These are phyloP conservation scores for Tympanoctomys barrerae DNA, from an alignment of 2,797 vertebrate genomes.

Conservation along the genomic window DNA sequence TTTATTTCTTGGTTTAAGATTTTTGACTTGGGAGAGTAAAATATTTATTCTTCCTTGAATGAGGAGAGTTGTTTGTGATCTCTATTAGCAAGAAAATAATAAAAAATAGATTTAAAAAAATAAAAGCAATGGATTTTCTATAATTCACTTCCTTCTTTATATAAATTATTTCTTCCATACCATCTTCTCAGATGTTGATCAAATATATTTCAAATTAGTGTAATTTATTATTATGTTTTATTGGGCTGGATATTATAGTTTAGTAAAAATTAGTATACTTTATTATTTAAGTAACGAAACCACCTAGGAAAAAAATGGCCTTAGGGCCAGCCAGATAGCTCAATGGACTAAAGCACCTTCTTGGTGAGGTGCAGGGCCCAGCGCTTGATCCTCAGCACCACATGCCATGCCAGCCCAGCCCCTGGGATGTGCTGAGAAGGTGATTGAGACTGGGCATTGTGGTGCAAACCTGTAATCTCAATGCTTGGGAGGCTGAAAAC, in stretches of 20 bases:
- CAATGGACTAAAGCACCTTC: too few species aligned
- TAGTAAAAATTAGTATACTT: neutral
- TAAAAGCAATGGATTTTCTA: neutral
- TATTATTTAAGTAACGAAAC: neutral
- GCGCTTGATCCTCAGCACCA: too few species aligned
- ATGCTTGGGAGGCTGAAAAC: too few species aligned
- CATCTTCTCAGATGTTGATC: slow-evolving; percentile 22
- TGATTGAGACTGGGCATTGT: too few species aligned
- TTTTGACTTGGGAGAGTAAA: neutral
- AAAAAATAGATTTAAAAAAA: neutral
- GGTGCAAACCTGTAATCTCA: too few species aligned
- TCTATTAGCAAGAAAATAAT: neutral
- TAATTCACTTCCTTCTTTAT: neutral
- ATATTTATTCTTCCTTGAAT: neutral
- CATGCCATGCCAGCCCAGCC: too few species aligned
- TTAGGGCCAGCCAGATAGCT: too few species aligned
- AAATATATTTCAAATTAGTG: neutral
- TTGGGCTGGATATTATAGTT: too few species aligned
- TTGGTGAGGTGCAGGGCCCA: too few species aligned
- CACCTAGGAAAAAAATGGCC: neutral
- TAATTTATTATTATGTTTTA: too few species aligned
- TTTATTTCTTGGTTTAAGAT: neutral
- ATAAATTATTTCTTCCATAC: neutral
- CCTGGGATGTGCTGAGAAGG: too few species aligned
- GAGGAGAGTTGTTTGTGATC: neutral